Percentiles rank a stretch among this genome's conserved stretches.
These are phyloP conservation scores for Oscheius sp. DNA, from an alignment of 1,140 invertebrate species.

Conservation along the genomic window DNA sequence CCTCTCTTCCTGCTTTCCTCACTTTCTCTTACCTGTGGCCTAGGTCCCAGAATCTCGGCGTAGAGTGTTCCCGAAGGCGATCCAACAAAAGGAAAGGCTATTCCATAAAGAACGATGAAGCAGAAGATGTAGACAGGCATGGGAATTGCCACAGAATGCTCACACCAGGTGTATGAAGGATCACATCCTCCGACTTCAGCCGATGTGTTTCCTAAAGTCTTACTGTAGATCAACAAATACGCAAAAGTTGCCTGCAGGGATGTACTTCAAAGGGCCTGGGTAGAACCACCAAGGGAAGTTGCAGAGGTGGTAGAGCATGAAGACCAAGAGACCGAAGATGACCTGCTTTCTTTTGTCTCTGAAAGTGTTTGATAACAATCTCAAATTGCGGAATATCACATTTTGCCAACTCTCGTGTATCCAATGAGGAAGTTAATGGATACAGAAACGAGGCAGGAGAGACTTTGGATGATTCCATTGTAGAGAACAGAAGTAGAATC, in stretches of 20 bases:
- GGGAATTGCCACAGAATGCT: slow-evolving; percentile 24
- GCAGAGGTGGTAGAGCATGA: slow-evolving; percentile 34
- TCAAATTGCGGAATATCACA: neutral
- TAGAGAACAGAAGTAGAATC: slow-evolving; percentile 37
- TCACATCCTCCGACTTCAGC: slow-evolving; percentile 30
- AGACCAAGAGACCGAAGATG: slow-evolving; percentile 32
- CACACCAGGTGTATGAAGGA: slow-evolving; percentile 35
- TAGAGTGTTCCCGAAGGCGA: slow-evolving; percentile 31
- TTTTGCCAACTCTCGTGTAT: slow-evolving; percentile 38
- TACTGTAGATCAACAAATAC: neutral
- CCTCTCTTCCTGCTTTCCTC: neutral
- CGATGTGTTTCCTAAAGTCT: slow-evolving; percentile 27
- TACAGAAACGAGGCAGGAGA: slow-evolving; percentile 34
- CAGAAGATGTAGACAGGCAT: slow-evolving; percentile 34
- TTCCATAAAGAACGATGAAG: slow-evolving; percentile 27
- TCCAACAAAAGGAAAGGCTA: slow-evolving; percentile 39
- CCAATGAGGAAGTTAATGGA: slow-evolving; percentile 28
- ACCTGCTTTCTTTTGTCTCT: slow-evolving; percentile 36
- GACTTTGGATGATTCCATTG: slow-evolving; percentile 39
- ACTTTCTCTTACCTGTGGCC: neutral
- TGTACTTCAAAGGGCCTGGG: slow-evolving; percentile 24
- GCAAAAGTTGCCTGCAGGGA: slow-evolving; percentile 19
- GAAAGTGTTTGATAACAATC: neutral
- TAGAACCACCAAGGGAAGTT: slow-evolving; percentile 41
- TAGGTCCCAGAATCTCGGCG: slow-evolving; percentile 38